Evolutionary conservation across 2,113 vertebrate species (phyloP).

Genomic region (Vicugna pacos): DNA sequence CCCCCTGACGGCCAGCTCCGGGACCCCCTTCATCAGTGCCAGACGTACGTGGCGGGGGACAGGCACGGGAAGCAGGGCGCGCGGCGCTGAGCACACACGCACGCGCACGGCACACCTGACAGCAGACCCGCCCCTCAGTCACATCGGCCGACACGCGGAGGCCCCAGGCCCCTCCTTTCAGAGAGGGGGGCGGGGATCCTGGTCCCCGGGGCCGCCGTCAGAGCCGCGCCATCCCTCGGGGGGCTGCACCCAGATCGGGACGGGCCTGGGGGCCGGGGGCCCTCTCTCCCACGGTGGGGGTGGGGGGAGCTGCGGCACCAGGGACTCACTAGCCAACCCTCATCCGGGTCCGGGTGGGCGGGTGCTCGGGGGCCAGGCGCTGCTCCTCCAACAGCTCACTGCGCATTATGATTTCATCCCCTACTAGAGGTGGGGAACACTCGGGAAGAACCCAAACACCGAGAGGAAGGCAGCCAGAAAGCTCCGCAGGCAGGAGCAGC

Average conservation of each 20-base stretch:
- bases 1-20: rapidly evolving
- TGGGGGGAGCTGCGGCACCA: not conserved
- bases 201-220: rapidly evolving
- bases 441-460: not conserved
- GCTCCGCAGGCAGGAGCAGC: no score
- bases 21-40: not conserved
- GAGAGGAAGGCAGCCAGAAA: not conserved
- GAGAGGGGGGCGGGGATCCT: not conserved
- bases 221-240: not conserved
- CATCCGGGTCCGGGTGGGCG: not conserved
- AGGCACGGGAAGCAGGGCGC: not conserved
- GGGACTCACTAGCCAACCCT: not conserved
- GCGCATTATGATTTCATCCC: not conserved
- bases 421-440: not conserved
- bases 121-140: not conserved
- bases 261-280: not conserved
- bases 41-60: rapidly evolving
- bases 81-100: not conserved
- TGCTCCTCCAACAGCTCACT: no score
- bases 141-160: not conserved
- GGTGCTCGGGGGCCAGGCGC: not conserved
- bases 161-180: not conserved
- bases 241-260: not conserved
- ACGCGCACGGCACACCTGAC: not conserved
- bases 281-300: not conserved